A percentile compares a stretch with the other conserved stretches of the same genome.
phyloP scores from a whole-genome alignment of 2,113 vertebrate species.

The Sorex araneus region DNA sequence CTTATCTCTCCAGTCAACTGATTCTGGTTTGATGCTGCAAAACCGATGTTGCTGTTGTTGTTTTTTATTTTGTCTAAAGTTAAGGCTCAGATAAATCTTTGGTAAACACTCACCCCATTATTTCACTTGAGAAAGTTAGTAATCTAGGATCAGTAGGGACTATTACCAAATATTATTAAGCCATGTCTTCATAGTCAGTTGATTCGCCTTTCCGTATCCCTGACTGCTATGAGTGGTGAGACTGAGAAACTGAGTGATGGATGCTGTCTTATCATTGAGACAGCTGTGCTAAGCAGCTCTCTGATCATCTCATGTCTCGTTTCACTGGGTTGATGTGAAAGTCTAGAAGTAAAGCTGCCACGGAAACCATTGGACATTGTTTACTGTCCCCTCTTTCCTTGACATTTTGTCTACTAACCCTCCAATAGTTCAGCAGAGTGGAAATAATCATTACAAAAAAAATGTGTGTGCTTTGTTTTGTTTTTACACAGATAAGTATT shows the following conservation, averaged over 20 bases:
- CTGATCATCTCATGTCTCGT: background rate
- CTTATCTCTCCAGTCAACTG: background rate
- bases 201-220: background rate
- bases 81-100: background rate
- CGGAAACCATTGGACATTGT: background rate
- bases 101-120: background rate
- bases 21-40: background rate
- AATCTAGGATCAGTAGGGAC: too few species aligned
- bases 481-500: background rate
- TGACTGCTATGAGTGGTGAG: background rate
- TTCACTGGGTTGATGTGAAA: background rate
- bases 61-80: background rate
- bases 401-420: background rate
- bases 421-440: background rate
- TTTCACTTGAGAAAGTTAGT: background rate
- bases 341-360: background rate
- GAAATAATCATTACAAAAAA: background rate
- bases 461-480: too few species aligned
- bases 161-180: too few species aligned
- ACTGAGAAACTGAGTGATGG: background rate
- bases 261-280: background rate
- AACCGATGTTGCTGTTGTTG: background rate
- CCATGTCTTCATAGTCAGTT: background rate
- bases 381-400: constrained; percentile 35
- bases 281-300: background rate